Evolutionary conservation across 2,888 invertebrate species (phyloP).

Genomic region (Ichneumoninae sp.): DNA sequence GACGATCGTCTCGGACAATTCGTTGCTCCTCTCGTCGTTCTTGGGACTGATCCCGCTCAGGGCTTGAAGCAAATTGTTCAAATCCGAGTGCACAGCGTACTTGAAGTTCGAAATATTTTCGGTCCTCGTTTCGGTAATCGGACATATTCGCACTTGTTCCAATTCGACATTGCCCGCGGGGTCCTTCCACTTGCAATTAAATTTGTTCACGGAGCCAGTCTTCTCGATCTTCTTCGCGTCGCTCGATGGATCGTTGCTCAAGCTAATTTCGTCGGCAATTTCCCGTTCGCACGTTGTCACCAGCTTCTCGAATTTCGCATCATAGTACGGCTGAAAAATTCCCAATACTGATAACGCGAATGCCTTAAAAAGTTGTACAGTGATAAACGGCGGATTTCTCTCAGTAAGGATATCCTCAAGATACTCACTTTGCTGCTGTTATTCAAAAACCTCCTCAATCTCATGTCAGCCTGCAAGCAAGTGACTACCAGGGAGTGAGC

Average conservation of each 20-base stretch:
- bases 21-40: constrained; percentile 43
- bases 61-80: constrained; percentile 67
- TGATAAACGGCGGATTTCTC: not conserved
- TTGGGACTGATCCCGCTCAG: constrained; percentile 41
- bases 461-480: constrained; percentile 75
- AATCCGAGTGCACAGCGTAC: constrained; percentile 64
- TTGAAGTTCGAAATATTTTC: constrained; percentile 38
- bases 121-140: constrained; percentile 7
- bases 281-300: constrained; percentile 68
- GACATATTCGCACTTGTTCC: constrained; percentile 34
- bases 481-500: constrained; percentile 72
- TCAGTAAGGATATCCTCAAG: not conserved
- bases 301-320: constrained; percentile 70
- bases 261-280: constrained; percentile 68
- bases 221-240: constrained; percentile 51
- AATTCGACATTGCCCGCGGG: constrained; percentile 14
- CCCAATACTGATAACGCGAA: not conserved
- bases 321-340: constrained; percentile 72
- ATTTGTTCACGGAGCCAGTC: constrained; percentile 31
- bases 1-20: constrained; percentile 24
- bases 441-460: constrained; percentile 74
- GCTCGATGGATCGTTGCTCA: constrained; percentile 41
- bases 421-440: constrained; percentile 71
- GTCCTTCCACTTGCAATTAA: constrained; percentile 42
- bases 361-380: not conserved